Conservation (phyloP, 1,140 invertebrate genomes). For the Penaeus japonicus region DNA sequence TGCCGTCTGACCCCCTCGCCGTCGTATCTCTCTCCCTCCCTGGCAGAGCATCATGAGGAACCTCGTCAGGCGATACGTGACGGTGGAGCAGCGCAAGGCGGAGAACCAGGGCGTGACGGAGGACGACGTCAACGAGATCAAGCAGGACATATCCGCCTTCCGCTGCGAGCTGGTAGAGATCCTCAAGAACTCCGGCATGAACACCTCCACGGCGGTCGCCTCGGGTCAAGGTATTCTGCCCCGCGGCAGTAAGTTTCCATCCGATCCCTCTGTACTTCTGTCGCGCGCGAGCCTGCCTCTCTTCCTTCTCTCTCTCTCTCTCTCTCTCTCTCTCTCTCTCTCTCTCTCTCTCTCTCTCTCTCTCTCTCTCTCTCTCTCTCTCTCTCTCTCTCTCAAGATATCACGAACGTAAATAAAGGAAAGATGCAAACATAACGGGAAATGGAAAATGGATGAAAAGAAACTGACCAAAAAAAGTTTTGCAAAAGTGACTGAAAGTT, state of each 20-base stretch:
- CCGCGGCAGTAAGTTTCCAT: constrained; percentile 54
- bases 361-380: background rate
- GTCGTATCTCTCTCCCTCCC: too few species aligned
- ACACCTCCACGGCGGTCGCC: constrained; percentile 78
- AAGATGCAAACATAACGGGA: too few species aligned
- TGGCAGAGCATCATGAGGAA: constrained; percentile 90
- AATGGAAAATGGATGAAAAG: too few species aligned
- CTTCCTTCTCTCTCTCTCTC: background rate
- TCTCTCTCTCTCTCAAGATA: too few species aligned
- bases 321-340: background rate
- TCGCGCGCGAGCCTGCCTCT: background rate
- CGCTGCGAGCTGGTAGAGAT: constrained; percentile 96
- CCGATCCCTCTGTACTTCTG: background rate
- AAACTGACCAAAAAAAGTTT: too few species aligned
- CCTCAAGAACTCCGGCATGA: constrained; percentile 91
- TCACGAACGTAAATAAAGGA: too few species aligned
- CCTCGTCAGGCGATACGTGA: constrained; percentile 93
- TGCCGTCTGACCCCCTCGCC: background rate
- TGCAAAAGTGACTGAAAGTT: too few species aligned
- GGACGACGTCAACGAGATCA: constrained; percentile 98
- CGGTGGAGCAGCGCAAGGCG: constrained; percentile 91
- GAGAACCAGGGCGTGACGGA: constrained; percentile 97
- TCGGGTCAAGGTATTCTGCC: constrained; percentile 58
- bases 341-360: background rate
- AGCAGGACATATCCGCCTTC: constrained; percentile 96